Evolutionary conservation across 1,140 invertebrate species (phyloP).

Genomic region (Drosophila grimshawi): DNA sequence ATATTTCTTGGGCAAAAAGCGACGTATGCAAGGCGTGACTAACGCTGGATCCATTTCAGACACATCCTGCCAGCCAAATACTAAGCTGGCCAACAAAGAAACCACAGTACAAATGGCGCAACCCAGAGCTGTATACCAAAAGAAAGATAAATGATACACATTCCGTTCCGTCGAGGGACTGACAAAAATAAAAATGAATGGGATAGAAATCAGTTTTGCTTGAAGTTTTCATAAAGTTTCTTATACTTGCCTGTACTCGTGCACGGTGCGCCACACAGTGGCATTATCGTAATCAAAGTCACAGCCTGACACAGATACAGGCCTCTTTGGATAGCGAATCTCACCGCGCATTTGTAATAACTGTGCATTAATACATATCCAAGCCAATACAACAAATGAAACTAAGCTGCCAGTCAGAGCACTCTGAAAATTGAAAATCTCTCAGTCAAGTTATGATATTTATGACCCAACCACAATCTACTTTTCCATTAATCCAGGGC

Average conservation of each 20-base stretch:
- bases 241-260: constrained; percentile 66
- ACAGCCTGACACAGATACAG: constrained; percentile 88
- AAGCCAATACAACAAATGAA: constrained; percentile 61
- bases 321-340: constrained; percentile 87
- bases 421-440: constrained; percentile 43
- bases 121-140: constrained; percentile 71
- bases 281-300: constrained; percentile 77
- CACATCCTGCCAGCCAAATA: constrained; percentile 65
- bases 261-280: constrained; percentile 54
- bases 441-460: neutral
- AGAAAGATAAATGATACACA: constrained; percentile 71
- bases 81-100: constrained; percentile 42
- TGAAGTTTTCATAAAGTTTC: neutral
- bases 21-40: constrained; percentile 68
- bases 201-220: neutral
- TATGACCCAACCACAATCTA: constrained; percentile 58
- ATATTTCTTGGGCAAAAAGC: constrained; percentile 68
- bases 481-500: constrained; percentile 92
- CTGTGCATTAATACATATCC: constrained; percentile 86
- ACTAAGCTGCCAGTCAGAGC: constrained; percentile 60
- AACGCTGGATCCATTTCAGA: constrained; percentile 65
- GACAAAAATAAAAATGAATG: neutral
- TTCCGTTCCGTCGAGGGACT: constrained; percentile 68
- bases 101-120: constrained; percentile 52
- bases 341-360: constrained; percentile 87